Percentiles rank a stretch among this genome's conserved stretches.
These are phyloP conservation scores for Leuciscus waleckii DNA, from an alignment of 2,797 vertebrate species.

Conservation along the genomic window DNA sequence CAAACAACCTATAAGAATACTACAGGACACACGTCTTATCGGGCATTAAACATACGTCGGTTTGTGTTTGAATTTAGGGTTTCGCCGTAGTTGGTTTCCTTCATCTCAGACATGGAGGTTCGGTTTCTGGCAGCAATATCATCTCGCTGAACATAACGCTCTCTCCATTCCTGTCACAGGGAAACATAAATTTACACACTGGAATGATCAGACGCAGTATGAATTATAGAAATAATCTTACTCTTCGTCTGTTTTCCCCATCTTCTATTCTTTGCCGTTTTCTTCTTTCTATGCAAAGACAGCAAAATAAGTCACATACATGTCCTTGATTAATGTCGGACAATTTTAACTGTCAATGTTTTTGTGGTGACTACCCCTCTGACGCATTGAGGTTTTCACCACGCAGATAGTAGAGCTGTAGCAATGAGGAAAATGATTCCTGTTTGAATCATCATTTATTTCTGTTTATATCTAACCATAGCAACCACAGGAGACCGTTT, in stretches of 20 bases:
- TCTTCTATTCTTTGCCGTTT: slow-evolving; percentile 94
- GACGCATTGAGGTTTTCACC: background rate
- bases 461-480: background rate
- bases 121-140: slow-evolving; percentile 86
- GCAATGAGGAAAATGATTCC: background rate
- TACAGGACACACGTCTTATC: background rate
- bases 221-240: slow-evolving; percentile 68
- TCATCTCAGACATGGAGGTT: slow-evolving; percentile 78
- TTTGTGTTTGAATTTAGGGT: slow-evolving; percentile 66
- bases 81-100: slow-evolving; percentile 90
- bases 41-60: slow-evolving; percentile 78
- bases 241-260: slow-evolving; percentile 92
- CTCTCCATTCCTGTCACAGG: slow-evolving; percentile 90
- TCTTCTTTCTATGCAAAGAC: slow-evolving; percentile 86
- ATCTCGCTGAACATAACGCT: slow-evolving; percentile 88
- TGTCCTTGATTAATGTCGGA: background rate
- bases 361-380: background rate
- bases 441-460: slow-evolving; percentile 9
- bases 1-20: background rate
- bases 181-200: background rate
- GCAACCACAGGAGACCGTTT: background rate
- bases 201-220: background rate
- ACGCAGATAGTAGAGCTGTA: background rate
- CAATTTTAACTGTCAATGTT: background rate
- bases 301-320: background rate